Evolutionary conservation across 2,113 vertebrate species (phyloP).

Genomic region (Hemibagrus wyckioides): DNA sequence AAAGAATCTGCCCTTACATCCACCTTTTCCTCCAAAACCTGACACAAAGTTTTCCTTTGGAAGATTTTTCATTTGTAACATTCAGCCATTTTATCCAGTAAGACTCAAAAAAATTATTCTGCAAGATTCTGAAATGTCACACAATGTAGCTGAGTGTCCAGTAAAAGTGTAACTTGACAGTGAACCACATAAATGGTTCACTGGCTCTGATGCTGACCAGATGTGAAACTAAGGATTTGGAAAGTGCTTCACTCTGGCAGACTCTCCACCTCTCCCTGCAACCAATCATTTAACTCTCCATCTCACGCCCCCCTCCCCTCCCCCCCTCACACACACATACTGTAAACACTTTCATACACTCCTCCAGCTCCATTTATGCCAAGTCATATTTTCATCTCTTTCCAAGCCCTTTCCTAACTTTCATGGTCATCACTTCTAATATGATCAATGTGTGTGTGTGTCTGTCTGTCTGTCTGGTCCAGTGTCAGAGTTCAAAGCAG

Average conservation of each 20-base stretch:
- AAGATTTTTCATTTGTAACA: background rate
- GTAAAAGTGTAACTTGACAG: background rate
- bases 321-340: background rate
- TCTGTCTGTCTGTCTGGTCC: background rate
- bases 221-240: background rate
- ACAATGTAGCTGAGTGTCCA: background rate
- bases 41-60: background rate
- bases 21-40: too few species aligned
- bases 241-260: slow-evolving; percentile 47
- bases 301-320: background rate
- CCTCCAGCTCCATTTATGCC: slow-evolving; percentile 38
- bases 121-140: background rate
- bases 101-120: background rate
- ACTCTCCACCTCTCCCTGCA: slow-evolving; percentile 69
- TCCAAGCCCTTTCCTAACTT: background rate
- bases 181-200: background rate
- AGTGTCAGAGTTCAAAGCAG: background rate
- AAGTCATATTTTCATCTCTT: slow-evolving; percentile 12
- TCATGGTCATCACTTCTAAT: background rate
- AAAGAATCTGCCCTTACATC: too few species aligned
- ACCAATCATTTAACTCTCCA: slow-evolving; percentile 64
- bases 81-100: background rate
- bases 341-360: background rate
- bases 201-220: slow-evolving; percentile 9
- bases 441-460: background rate